phyloP scores from a whole-genome alignment of 2,797 vertebrate species.

The Botia almorhae region DNA sequence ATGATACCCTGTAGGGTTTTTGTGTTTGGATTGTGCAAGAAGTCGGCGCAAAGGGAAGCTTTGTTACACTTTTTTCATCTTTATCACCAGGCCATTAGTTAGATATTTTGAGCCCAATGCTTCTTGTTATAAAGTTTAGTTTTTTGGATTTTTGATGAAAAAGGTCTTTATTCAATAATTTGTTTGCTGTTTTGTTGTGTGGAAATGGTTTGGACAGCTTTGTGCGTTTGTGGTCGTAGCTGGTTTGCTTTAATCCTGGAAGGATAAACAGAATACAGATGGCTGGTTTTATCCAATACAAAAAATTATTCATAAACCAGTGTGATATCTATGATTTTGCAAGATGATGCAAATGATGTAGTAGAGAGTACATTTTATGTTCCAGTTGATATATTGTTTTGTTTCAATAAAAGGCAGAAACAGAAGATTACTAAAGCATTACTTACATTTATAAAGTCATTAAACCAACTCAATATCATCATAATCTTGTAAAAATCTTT shows the following conservation, averaged over 20 bases:
- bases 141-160: constrained; percentile 1
- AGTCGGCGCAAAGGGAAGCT: not conserved
- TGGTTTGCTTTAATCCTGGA: not conserved
- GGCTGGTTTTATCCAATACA: not conserved
- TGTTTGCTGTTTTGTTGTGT: not conserved
- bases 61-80: constrained; percentile 1
- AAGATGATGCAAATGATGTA: not conserved
- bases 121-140: not conserved
- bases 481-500: constrained; percentile 42
- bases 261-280: not conserved
- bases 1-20: constrained; percentile 1
- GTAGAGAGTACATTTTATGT: not conserved
- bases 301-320: too few species aligned
- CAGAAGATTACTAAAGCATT: constrained; percentile 18
- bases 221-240: not conserved
- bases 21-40: not conserved
- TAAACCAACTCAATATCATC: constrained; percentile 19
- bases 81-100: constrained; percentile 16
- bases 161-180: constrained; percentile 2
- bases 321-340: not conserved
- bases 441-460: constrained; percentile 31
- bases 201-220: constrained; percentile 1
- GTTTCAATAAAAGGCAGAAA: constrained; percentile 2
- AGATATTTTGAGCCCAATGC: constrained; percentile 27
- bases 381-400: constrained; percentile 13